Base-by-base conservation (phyloP, 2,888 invertebrate species). In the Physocephala rufipes region DNA sequence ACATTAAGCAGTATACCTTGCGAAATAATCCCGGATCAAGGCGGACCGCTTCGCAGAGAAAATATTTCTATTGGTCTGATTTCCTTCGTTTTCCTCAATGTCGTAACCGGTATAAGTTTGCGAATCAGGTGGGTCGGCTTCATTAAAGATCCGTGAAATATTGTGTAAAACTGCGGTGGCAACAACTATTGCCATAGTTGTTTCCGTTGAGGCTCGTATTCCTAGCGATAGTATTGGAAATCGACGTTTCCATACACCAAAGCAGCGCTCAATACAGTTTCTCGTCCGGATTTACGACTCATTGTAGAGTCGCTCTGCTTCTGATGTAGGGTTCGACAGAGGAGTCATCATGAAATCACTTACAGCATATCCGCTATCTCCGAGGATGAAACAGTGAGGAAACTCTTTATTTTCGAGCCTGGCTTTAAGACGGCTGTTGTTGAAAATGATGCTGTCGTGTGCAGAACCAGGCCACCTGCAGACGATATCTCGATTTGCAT, bases 251-350 rank as follows among this genome's bases (percentile, higher is more conserved):
- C n/a, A n/a, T n/a, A n/a, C n/a, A n/a, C n/a, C n/a, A n/a, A n/a
- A n/a, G n/a, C n/a, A n/a, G n/a, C n/a, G n/a, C n/a, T n/a, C n/a
- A n/a, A n/a, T n/a, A n/a, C n/a, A n/a, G n/a, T n/a, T n/a, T n/a
- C n/a, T n/a, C n/a, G n/a, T n/a, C n/a, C n/a, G n/a, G n/a, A n/a
- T n/a, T n/a, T n/a, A n/a, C n/a, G n/a, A n/a, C n/a, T n/a, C n/a
- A n/a, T n/a, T n/a, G n/a, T n/a, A n/a, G n/a, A n/a, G n/a, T n/a
- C n/a, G n/a, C n/a, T n/a, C n/a, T n/a, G n/a, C n/a, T n/a, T n/a
- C n/a, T n/a, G n/a, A n/a, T n/a, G n/a, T 45, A 45, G 45, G 45
- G 45, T 45, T 45, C 45, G 45, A 45, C 45, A 45, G 45, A 45
- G 45, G 45, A 45, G 45, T 45, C 45, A 45, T 45, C 45, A 45